phyloP scores from a whole-genome alignment of 2,888 invertebrate genomes.

The Nemapogon koenigi region DNA sequence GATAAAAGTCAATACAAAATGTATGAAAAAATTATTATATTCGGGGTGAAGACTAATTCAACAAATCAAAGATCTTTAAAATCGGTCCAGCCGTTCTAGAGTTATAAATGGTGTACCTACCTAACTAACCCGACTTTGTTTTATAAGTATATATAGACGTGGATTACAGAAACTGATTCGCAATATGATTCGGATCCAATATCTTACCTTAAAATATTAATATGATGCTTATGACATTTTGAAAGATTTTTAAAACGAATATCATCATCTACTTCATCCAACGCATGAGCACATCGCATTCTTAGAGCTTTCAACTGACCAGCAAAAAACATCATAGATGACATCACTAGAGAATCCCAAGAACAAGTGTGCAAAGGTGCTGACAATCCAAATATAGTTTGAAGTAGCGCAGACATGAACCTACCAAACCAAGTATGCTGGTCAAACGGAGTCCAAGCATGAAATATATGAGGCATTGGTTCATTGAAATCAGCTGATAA shows the following conservation, averaged over 20 bases:
- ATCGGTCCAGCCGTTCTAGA: no score
- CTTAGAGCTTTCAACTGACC: slow-evolving; percentile 35
- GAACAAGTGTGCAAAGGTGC: slow-evolving; percentile 32
- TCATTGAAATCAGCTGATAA: background rate
- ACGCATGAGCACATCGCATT: slow-evolving; percentile 19
- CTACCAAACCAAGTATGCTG: slow-evolving; percentile 13
- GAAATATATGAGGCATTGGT: slow-evolving; percentile 1
- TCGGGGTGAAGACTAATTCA: no score
- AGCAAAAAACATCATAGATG: slow-evolving; percentile 40
- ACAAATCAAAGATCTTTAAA: no score
- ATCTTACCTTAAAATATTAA: slow-evolving; percentile 9
- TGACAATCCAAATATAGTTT: slow-evolving; percentile 30
- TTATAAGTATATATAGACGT: no score
- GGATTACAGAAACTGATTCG: no score
- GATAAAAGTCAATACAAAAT: no score
- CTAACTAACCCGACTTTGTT: no score
- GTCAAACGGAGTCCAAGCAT: slow-evolving; percentile 2
- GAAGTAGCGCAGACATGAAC: slow-evolving; percentile 33
- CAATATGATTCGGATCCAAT: no score
- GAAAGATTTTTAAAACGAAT: slow-evolving; percentile 28
- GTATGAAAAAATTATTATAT: no score
- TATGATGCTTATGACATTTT: slow-evolving; percentile 27
- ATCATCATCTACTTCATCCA: slow-evolving; percentile 17
- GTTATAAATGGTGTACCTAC: no score
- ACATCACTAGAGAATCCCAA: slow-evolving; percentile 36